Evolutionary conservation across 2,797 vertebrate genomes (phyloP), one percentile per base, ranked within the genome.

Genomic region (Sebastes trivittatus): DNA sequence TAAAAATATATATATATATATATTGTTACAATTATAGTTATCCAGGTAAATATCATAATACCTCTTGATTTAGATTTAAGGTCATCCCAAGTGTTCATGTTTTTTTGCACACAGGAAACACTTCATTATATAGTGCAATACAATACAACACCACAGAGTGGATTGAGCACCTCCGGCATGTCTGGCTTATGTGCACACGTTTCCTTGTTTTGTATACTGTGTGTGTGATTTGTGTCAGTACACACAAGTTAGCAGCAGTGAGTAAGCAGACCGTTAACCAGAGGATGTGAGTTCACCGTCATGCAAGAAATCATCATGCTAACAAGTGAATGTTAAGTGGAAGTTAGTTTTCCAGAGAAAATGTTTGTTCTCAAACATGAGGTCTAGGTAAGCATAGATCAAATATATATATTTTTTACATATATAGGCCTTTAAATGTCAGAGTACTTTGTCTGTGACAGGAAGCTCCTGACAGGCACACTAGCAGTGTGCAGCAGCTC

Each of bases 241-340:
- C 23, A 36, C 20, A 62, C 25, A 36, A 11, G 5, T 64, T 56
- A 2, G 56, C 36, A 30, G 52, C 36, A 18, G 74, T 46, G 55
- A 71, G 73, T 42, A 38, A 70, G 32, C 65, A 61, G 13, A 30
- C 27, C 22, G 65, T 36, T 22, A 63, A 49, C 4, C 34, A 77
- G 59, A 88, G 69, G 82, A 83, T 83, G 70, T 85, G 72, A 65
- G n/a, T 77, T 83, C 32, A 55, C 27, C 49, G 67, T 63, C n/a
- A 6, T 22, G 13, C 20, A 27, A 56, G 38, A 70, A 13, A 27
- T 49, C 62, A 32, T 29, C 8, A 25, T 11, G 7, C 34, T 62
- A 22, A 32, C 8, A 46, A 32, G 34, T 55, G 7, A 52, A 18
- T 1, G 63, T 46, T 22, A 5, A 25, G 13, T 29, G n/a, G 38